phyloP scores from a whole-genome alignment of 2,888 invertebrate species.

The Tetramorium bicarinatum region DNA sequence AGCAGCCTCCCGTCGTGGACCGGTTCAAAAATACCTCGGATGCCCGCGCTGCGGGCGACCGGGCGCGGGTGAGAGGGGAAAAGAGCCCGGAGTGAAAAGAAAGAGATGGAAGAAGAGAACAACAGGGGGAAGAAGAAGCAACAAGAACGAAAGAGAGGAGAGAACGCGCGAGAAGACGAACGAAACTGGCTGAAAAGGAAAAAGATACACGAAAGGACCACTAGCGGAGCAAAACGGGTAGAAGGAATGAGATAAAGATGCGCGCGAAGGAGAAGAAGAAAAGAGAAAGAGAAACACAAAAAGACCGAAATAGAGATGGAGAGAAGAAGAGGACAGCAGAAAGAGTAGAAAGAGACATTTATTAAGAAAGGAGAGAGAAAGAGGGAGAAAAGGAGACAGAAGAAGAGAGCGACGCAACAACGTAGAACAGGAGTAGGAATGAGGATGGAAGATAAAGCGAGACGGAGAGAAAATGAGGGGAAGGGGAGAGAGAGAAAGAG shows the following conservation, averaged over 20 bases:
- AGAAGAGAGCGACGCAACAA: neutral
- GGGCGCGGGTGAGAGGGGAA: slow-evolving; percentile 59
- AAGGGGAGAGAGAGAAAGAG: slow-evolving; percentile 56
- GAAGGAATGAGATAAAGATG: slow-evolving; percentile 26
- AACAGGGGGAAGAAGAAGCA: slow-evolving; percentile 25
- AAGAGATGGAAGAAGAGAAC: slow-evolving; percentile 53
- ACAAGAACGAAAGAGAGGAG: slow-evolving; percentile 60
- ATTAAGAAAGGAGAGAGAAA: slow-evolving; percentile 26
- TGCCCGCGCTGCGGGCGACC: slow-evolving; percentile 82
- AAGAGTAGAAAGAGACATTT: slow-evolving; percentile 43
- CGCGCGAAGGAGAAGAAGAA: slow-evolving; percentile 7
- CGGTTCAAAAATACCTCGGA: slow-evolving; percentile 86
- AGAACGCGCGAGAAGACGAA: slow-evolving; percentile 37
- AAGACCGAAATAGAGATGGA: slow-evolving; percentile 55
- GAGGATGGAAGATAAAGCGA: slow-evolving; percentile 25
- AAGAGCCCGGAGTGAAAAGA: slow-evolving; percentile 59
- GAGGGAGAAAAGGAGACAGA: neutral
- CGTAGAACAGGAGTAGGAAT: slow-evolving; percentile 16
- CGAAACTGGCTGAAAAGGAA: slow-evolving; percentile 49
- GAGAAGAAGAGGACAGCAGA: slow-evolving; percentile 32
- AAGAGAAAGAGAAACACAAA: slow-evolving; percentile 59
- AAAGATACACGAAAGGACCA: slow-evolving; percentile 56
- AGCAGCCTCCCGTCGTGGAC: slow-evolving; percentile 84
- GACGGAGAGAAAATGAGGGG: slow-evolving; percentile 18
- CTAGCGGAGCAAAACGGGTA: slow-evolving; percentile 54